phyloP scores from a whole-genome alignment of 2,888 invertebrate genomes.

The Alsophila aescularia region DNA sequence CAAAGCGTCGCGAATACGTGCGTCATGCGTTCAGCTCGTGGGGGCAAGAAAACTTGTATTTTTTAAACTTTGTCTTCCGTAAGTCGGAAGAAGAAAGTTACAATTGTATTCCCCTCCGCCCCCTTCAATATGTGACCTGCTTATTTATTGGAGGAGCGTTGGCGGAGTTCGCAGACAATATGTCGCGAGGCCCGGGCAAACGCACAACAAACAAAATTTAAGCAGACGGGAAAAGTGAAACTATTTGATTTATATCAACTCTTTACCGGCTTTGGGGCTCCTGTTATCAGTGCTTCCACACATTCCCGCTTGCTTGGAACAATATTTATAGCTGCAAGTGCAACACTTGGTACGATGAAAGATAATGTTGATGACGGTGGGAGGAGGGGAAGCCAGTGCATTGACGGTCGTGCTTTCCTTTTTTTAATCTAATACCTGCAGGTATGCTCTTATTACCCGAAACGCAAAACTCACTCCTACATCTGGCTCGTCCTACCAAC shows the following conservation, averaged over 20 bases:
- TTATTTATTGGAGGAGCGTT: slow-evolving; percentile 83
- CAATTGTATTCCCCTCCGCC: slow-evolving; percentile 81
- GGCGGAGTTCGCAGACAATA: slow-evolving; percentile 82
- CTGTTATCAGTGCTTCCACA: not conserved
- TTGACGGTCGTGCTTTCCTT: too few relatives aligned
- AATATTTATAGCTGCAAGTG: too few relatives aligned
- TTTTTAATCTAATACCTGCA: too few relatives aligned
- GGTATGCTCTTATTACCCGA: too few relatives aligned
- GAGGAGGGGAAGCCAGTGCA: too few relatives aligned
- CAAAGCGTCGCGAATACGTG: slow-evolving; percentile 52
- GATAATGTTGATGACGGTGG: too few relatives aligned
- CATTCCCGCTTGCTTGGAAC: too few relatives aligned
- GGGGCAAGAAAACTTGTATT: slow-evolving; percentile 76
- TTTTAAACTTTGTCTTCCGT: slow-evolving; percentile 82
- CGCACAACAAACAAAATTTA: slow-evolving; percentile 74
- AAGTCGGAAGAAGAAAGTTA: slow-evolving; percentile 79
- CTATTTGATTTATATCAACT: slow-evolving; percentile 72
- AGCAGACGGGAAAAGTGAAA: slow-evolving; percentile 65
- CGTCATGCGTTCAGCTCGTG: slow-evolving; percentile 56
- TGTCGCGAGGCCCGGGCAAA: slow-evolving; percentile 74
- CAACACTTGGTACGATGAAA: too few relatives aligned
- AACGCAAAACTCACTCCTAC: too few relatives aligned
- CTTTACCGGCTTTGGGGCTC: slow-evolving; percentile 29
- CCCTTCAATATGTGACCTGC: slow-evolving; percentile 84
- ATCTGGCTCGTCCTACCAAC: too few relatives aligned